Evolutionary conservation across 1,140 invertebrate genomes (phyloP), one percentile per base, ranked within the genome.

Genomic region (Cydia fagiglandana): DNA sequence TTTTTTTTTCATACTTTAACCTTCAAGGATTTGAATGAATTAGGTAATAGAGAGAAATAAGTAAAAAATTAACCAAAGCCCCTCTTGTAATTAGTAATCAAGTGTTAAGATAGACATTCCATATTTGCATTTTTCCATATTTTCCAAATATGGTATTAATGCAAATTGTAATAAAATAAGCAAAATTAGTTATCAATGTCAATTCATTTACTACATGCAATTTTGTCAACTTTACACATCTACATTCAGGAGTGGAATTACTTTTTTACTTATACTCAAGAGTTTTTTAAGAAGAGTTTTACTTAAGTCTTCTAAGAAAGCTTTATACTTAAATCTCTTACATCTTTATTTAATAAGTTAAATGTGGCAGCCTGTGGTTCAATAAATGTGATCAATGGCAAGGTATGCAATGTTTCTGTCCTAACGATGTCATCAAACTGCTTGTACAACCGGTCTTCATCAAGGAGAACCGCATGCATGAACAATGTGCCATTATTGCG

Each of bases 401-500:
- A 93, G 30, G 94, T 93, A 41, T 94, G 94, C 64, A 95, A 93
- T 15, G 94, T 89, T 77, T 95, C 94, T 76, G 94, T 88, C 1
- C 94, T 86, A 78, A 88, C 85, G 61, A 94, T 86, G 5, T 93
- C 91, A 73, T 93, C 86, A 91, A 94, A 94, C 24, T 93, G 88
- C 64, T 94, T 92, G 56, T 93, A 93, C 7, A 94, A 87, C 0
- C 88, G 86, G 47, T 86, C 88, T 78, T 94, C 93, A 75, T 91
- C 84, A 4, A 94, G 88, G 64, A 96, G 78, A 24, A 95, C 94
- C 20, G 95, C 91, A 86, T 96, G 96, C 78, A 97, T 91, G 83
- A 94, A 97, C 30, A 97, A 84, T 7, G 96, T 95, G 24, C 97
- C 97, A 94, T 97, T 98, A 61, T 95, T 94, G 10, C 95, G 93